phyloP scores from a whole-genome alignment of 2,797 vertebrate species.

The Oceanodroma leucorhoa region DNA sequence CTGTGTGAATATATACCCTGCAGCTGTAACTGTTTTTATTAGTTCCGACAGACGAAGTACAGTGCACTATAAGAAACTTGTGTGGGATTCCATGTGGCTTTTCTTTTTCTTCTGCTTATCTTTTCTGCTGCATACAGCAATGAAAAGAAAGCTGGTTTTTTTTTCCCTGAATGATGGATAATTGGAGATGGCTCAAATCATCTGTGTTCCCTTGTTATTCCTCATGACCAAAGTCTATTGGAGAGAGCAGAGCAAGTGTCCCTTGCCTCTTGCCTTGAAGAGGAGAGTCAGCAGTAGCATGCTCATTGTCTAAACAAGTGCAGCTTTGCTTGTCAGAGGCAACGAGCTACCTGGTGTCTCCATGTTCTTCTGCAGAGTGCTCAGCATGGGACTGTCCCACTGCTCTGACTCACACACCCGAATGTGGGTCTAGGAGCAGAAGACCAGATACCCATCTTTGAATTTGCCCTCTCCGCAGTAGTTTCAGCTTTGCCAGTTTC shows the following conservation, averaged over 20 bases:
- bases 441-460: neutral
- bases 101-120: neutral
- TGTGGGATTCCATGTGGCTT: neutral
- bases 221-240: neutral
- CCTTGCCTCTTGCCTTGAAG: neutral
- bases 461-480: neutral
- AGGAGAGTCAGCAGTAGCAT: neutral
- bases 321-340: fast-evolving
- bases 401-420: fast-evolving
- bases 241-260: neutral
- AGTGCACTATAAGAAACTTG: neutral
- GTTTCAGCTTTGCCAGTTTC: neutral
- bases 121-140: neutral
- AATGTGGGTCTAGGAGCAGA: neutral
- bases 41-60: neutral
- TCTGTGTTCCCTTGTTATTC: neutral
- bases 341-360: neutral
- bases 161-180: neutral
- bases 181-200: neutral
- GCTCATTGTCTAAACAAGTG: fast-evolving
- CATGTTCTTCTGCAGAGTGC: neutral
- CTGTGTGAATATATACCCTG: neutral
- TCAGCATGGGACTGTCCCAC: fast-evolving
- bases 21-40: neutral
- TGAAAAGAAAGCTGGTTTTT: neutral